Percentiles rank a stretch among this genome's conserved stretches.
These are phyloP conservation scores for Tretioscincus oriximinensis DNA, from an alignment of 2,113 vertebrate genomes.

Conservation along the genomic window DNA sequence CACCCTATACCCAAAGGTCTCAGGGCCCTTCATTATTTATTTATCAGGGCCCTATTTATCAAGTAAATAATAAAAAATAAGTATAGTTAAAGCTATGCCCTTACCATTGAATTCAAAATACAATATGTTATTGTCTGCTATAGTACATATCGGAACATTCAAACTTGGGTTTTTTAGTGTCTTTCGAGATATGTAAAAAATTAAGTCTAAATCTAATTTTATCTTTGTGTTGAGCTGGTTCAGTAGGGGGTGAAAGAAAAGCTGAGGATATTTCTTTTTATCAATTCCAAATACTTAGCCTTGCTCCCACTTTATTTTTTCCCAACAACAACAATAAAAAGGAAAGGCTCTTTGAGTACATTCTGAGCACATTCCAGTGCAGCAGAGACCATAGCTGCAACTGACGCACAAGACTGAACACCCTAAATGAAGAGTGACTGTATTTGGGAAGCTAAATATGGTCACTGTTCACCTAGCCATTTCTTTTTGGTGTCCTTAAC, in stretches of 20 bases:
- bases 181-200: slow-evolving; percentile 7
- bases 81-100: not conserved
- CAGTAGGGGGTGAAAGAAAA: not conserved
- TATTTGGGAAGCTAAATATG: slow-evolving; percentile 29
- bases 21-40: no score
- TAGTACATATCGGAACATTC: not conserved
- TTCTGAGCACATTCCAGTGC: slow-evolving; percentile 62
- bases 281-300: not conserved
- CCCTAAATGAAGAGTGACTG: slow-evolving; percentile 39
- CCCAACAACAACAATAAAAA: not conserved
- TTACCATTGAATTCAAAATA: not conserved
- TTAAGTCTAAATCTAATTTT: not conserved
- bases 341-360: slow-evolving; percentile 12
- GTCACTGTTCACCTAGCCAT: slow-evolving; percentile 13
- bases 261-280: not conserved
- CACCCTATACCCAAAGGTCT: no score
- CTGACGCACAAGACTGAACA: slow-evolving; percentile 24
- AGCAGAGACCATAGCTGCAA: slow-evolving; percentile 37
- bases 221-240: not conserved
- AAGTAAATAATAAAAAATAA: no score
- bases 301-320: not conserved
- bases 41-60: no score
- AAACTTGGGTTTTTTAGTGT: not conserved
- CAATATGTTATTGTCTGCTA: not conserved
- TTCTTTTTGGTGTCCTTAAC: slow-evolving; percentile 30